Conservation (phyloP, 2,797 vertebrate species). For the Myripristis jacobus region DNA sequence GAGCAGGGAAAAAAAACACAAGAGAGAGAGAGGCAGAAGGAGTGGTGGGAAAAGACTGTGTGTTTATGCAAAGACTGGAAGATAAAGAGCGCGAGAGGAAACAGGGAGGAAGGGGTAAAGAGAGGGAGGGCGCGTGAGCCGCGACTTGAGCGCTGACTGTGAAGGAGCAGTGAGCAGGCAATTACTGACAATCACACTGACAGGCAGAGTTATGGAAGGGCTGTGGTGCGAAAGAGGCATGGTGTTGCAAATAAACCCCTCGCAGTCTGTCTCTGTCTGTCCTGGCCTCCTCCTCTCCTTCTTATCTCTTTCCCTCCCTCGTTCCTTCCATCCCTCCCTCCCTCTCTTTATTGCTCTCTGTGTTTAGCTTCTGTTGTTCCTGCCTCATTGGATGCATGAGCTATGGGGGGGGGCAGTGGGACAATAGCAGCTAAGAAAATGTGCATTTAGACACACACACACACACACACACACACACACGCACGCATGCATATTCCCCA, state of each 20-base stretch:
- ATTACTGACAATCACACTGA: slow-evolving; percentile 73
- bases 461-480: slow-evolving; percentile 23
- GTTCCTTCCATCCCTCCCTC: background rate
- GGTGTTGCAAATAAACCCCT: slow-evolving; percentile 61
- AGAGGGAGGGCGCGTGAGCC: slow-evolving; percentile 10
- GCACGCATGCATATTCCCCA: slow-evolving; percentile 33
- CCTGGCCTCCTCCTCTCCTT: slow-evolving; percentile 9
- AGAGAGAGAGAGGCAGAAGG: slow-evolving; percentile 7
- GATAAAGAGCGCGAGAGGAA: slow-evolving; percentile 25
- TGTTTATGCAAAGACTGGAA: slow-evolving; percentile 5
- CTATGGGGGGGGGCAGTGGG: slow-evolving; percentile 26
- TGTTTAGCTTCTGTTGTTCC: slow-evolving; percentile 54
- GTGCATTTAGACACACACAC: slow-evolving; percentile 22
- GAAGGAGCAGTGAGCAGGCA: slow-evolving; percentile 60
- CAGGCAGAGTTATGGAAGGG: slow-evolving; percentile 52
- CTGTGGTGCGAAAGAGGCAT: slow-evolving; percentile 60
- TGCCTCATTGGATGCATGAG: slow-evolving; percentile 51
- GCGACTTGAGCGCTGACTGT: slow-evolving; percentile 51
- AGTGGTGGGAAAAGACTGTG: background rate
- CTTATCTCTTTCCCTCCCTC: slow-evolving; percentile 5
- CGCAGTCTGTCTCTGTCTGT: slow-evolving; percentile 54
- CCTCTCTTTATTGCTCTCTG: slow-evolving; percentile 1
- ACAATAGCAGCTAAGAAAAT: slow-evolving; percentile 57
- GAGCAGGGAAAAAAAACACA: slow-evolving; percentile 10
- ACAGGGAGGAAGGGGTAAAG: slow-evolving; percentile 19